Base-by-base conservation (phyloP, 2,888 invertebrate genomes). In the Agonopterix subpropinquella region DNA sequence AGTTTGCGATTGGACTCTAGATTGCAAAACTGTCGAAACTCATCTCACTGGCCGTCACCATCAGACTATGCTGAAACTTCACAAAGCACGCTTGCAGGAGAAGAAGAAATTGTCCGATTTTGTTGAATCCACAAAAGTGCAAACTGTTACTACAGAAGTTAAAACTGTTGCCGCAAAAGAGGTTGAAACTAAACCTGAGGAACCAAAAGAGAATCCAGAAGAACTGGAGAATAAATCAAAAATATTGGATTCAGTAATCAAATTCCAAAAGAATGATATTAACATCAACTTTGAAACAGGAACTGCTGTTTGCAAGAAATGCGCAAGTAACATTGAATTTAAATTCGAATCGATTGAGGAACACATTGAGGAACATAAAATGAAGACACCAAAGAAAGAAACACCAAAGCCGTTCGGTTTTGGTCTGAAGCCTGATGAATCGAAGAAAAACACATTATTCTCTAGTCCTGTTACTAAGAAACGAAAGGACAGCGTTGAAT, bases 261-360 rank as follows among this genome's bases (percentile, higher is more conserved):
- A 56, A 28, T 70, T 69, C 28, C 64, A 71, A 49, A 61, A 61
- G 10, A 61, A 69, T n/a, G 50, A 60, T 8, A 59, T 77, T 2
- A 61, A 57, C 3, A 55, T 77, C 1, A 59, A 74, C 49, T 59
- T 73, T 11, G 63, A 61, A 10, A 51, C 35, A 1, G 49, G 52
- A 3, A 57, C 53, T 0, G 75, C 65, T 2, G 18, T 51, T 39
- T 76, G 75, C 50, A 65, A 58, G 42, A 63, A 57, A 49, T 75
- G 75, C 47, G 50, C 51, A 0, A 53, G 47, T 10, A 41, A 15
- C 45, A 11, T 73, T 1, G 54, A 59, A 5, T 63, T 62, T 18
- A 47, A 61, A 35, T 56, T 9, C 10, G 45, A 44, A n/a, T 45
- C 53, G 28, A 57, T 70, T 28, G 56, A 61, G 5, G 43, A 49